Percentiles rank a stretch among this genome's conserved stretches.
phyloP scores from a whole-genome alignment of 2,888 invertebrate genomes.

The Eupithecia subumbrata region DNA sequence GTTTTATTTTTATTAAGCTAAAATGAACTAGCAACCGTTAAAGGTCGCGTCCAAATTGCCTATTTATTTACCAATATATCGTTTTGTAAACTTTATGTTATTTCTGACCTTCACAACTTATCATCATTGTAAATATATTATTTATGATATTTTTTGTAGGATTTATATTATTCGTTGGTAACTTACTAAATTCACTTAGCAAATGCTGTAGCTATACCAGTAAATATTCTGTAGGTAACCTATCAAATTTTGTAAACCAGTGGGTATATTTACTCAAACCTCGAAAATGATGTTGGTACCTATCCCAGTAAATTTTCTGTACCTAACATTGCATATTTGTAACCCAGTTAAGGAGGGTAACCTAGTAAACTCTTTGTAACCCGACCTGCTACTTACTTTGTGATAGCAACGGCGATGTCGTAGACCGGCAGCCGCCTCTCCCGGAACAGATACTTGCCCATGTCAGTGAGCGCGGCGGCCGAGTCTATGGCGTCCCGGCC shows the following conservation, averaged over 20 bases:
- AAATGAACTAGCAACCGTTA: constrained; percentile 6
- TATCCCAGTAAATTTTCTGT: background rate
- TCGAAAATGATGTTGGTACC: background rate
- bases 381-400: constrained; percentile 89
- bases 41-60: constrained; percentile 13
- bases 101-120: background rate
- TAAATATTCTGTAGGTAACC: background rate
- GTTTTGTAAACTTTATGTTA: constrained; percentile 5
- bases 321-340: background rate
- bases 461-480: constrained; percentile 96
- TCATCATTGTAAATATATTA: background rate
- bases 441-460: constrained; percentile 98
- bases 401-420: constrained; percentile 97
- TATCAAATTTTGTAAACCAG: background rate
- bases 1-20: constrained; percentile 9
- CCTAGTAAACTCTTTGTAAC: background rate
- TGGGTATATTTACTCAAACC: background rate
- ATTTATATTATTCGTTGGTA: background rate
- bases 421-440: constrained; percentile 97
- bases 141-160: background rate
- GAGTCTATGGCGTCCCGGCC: constrained; percentile 97
- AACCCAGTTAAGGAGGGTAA: background rate
- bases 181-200: background rate
- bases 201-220: background rate
- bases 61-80: constrained; percentile 4